phyloP scores from a whole-genome alignment of 37 sponge, comb jelly and placozoan species.

The Bolinopsis microptera region DNA sequence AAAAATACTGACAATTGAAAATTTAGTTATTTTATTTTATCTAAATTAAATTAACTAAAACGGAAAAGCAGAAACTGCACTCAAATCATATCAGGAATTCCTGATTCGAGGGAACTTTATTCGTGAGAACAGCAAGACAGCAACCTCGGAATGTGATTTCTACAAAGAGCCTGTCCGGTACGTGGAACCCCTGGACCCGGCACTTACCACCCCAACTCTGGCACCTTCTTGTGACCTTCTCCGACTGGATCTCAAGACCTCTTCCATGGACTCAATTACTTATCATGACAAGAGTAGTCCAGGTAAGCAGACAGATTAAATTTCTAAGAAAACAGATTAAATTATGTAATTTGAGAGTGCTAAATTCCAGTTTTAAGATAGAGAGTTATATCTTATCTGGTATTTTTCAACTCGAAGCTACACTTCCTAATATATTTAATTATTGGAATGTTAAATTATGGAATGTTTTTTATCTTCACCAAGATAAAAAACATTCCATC shows the following conservation, averaged over 20 bases:
- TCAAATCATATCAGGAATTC: too few species aligned
- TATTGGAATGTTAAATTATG: too few species aligned
- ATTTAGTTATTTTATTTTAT: not conserved
- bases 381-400: too few species aligned
- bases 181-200: not conserved
- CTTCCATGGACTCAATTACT: slow-evolving; percentile 10
- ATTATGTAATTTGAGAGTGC: not conserved
- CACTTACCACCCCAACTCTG: not conserved
- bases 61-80: not conserved
- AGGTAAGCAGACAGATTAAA: not conserved
- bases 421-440: too few species aligned
- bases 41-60: too few species aligned
- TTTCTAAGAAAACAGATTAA: not conserved
- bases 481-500: too few species aligned
- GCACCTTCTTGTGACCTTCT: not conserved
- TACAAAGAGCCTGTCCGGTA: not conserved
- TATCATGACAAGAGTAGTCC: slow-evolving; percentile 22
- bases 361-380: too few species aligned
- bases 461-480: too few species aligned
- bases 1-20: not conserved
- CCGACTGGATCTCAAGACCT: not conserved
- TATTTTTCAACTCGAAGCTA: too few species aligned
- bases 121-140: not conserved
- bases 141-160: not conserved
- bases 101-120: slow-evolving; percentile 33